Conservation (phyloP, 2,888 invertebrate species). For the Cryptops parisi region DNA sequence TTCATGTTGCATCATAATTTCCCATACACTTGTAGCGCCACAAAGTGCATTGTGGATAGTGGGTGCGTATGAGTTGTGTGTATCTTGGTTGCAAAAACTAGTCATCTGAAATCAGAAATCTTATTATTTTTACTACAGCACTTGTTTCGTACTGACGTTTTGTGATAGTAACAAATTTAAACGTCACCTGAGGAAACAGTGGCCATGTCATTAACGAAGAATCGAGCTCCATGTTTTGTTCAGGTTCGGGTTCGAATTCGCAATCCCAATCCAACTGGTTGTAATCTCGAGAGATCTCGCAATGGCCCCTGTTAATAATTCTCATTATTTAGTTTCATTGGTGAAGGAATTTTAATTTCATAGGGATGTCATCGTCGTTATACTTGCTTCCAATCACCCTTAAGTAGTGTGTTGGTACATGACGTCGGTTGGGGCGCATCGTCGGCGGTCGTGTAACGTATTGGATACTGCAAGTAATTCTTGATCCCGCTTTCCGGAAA, state of each 20-base stretch:
- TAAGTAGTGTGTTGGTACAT: constrained; percentile 24
- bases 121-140: too few species aligned
- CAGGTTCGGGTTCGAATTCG: background rate
- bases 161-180: too few species aligned
- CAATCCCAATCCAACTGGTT: background rate
- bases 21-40: constrained; percentile 27
- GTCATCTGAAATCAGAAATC: too few species aligned
- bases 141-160: too few species aligned
- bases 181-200: background rate
- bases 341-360: too few species aligned
- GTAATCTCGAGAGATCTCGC: background rate
- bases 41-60: constrained; percentile 30
- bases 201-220: background rate
- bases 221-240: background rate
- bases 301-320: background rate
- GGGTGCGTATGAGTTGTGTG: constrained; percentile 19
- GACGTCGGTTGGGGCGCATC: constrained; percentile 27
- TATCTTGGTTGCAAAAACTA: constrained; percentile 1
- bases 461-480: constrained; percentile 43
- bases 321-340: too few species aligned
- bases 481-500: constrained; percentile 45
- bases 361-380: too few species aligned
- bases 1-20: constrained; percentile 20
- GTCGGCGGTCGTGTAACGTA: constrained; percentile 35
- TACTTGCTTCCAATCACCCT: constrained; percentile 17